Evolutionary conservation across 2,888 invertebrate species (phyloP), one percentile per base, ranked within the genome.

Genomic region (Coecobrya sp.): DNA sequence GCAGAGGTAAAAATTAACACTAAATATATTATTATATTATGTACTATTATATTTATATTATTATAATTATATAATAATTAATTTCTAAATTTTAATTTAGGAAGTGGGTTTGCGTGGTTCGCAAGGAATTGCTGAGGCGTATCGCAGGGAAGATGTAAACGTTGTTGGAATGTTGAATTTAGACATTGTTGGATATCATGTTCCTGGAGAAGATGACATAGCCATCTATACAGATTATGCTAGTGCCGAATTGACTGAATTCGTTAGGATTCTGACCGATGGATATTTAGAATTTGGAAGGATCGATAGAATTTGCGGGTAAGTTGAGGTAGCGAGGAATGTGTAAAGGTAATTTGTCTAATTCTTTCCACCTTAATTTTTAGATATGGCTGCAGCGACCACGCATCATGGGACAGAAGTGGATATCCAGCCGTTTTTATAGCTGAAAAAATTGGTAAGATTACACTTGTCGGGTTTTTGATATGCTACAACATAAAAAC

Each of bases 101-200:
- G 92, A 92, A 70, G 27, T 42, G 13, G 86, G 89, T 5, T 55
- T 89, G 0, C 42, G 42, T 3, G 89, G 89, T 16, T 88, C 88
- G 7, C 79, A 81, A 49, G 65, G 42, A 42, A 27, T 88, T 30
- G 88, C 88, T n/a, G 10, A 19, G 36, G 1, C 36, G 1, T 88
- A 88, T 36, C 27, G 16, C 11, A 65, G 16, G 0, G 16, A 5
- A 36, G 59, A 22, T 19, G 86, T 79, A 0, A 90, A 49, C 68
- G 88, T 88, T 3, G 65, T 79, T 3, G 88, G 30, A 0, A 91
- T 91, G 90, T 0, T 91, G 65, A 86, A 91, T 65, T 49, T 91
- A 1, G 90, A 91, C n/a, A 79, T 91, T 0, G 90, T 91, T 4
- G 92, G 92, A 22, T 92, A 90, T 70, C 36, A 86, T 25, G 55